Base-by-base conservation (phyloP, 2,888 invertebrate genomes). In the Hirtodrosophila alboralis region DNA sequence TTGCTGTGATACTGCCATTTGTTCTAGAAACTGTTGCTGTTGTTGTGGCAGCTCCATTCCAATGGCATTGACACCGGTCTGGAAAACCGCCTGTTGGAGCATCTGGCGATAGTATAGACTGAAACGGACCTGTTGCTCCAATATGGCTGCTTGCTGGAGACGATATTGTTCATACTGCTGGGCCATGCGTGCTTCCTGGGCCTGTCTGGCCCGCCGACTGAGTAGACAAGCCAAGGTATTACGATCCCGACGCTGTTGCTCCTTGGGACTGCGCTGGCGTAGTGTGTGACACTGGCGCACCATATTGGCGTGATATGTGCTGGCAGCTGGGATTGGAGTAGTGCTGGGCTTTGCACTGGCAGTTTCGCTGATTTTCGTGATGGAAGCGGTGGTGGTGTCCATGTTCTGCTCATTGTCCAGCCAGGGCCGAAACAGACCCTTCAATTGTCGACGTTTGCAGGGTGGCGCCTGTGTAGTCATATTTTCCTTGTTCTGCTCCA, bases 191-290 rank as follows among this genome's bases (percentile, higher is more conserved):
- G 58, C 40, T 9, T 86, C 70, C 47, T 84, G 62, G 7, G 75
- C 65, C 61, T 87, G 80, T 7, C 75, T 62, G 4, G 77, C 65
- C 1, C 87, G 64, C 0, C 81, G 84, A 10, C 67, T 84, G n/a
- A 71, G 53, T 0, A 80, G 62, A 21, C 80, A 78, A 4, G 77
- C 75, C 23, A 79, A 27, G 0, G 84, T 86, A 44, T 89, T 87
- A 37, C 79, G 78, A 45, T 86, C 75, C 0, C 87, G 83, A 34
- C 89, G 79, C 51, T 84, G 79, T 30, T 89, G 90, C 37, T 89
- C 90, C 58, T 75, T 80, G 7, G 68, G 51, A 45, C 65, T 77
- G 21, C 77, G 73, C 37, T 78, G 75, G 0, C 58, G 67, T 0
- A 37, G 14, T n/a, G 41, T 38, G 18, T 77, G 81, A 6, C 12